Conservation (phyloP, 2,113 vertebrate species). For the Bubo scandiacus region DNA sequence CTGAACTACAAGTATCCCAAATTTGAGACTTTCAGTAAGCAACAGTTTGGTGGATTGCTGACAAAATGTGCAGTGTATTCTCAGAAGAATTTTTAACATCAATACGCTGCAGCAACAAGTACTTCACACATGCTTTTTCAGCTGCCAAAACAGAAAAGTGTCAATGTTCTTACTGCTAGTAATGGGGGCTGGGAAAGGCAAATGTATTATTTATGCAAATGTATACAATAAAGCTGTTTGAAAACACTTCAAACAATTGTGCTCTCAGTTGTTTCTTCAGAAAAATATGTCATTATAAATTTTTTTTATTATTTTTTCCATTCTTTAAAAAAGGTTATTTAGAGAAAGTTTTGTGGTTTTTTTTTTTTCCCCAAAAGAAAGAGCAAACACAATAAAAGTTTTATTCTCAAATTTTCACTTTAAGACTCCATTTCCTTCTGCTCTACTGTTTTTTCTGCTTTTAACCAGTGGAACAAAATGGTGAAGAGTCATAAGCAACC, state of each 20-base stretch:
- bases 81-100: conserved; percentile 23
- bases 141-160: conserved; percentile 19
- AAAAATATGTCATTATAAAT: neutral
- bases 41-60: neutral
- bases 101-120: neutral
- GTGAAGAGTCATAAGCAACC: neutral
- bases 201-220: conserved; percentile 7
- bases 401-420: neutral
- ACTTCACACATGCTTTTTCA: neutral
- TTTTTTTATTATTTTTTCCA: neutral
- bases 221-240: neutral
- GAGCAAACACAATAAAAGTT: neutral
- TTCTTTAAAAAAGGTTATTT: neutral
- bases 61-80: neutral
- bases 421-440: neutral
- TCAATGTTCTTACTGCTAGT: neutral
- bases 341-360: neutral
- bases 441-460: neutral
- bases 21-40: neutral
- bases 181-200: neutral
- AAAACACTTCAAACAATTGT: neutral
- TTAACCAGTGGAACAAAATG: neutral
- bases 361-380: neutral
- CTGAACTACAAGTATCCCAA: neutral
- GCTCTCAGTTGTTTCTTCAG: neutral